Evolutionary conservation across 2,888 invertebrate genomes (phyloP), one percentile per base, ranked within the genome.

Genomic region (Hipparchia semele): DNA sequence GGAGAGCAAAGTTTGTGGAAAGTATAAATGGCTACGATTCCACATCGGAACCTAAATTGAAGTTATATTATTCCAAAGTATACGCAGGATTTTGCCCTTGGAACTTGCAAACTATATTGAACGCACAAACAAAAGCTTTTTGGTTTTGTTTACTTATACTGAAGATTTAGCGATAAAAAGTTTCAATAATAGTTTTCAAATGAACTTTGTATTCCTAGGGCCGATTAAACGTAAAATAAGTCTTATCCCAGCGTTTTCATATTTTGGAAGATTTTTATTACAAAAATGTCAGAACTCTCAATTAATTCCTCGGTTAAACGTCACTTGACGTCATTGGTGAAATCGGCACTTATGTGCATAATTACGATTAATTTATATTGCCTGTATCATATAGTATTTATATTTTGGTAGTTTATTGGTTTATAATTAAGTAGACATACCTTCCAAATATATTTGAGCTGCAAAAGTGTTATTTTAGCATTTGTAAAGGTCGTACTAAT

Each of bases 1-100:
- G 76, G 79, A 82, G 81, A 81, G 80, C 79, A 80, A 84, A 86
- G 86, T 89, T 88, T 79, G 81, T 77, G 75, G 76, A 80, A 75
- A 79, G 75, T 78, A 78, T 80, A 79, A 78, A 75, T 75, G 73
- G 73, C 70, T 73, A 71, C 71, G 71, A 74, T 73, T 71, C 65
- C 71, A 70, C 67, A 68, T 58, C 46, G 51, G 46, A 72, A 74
- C 68, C 68, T 66, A 71, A 68, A 76, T 70, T 72, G 45, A 68
- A 74, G 66, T 71, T 58, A 61, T 65, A 72, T 68, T 70, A 58
- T 70, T 75, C 53, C 10, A 7, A 46, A 49, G 56, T 56, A 46
- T 51, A 54, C 51, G 53, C 66, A 65, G 58, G n/a, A 59, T 12
- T 59, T 53, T 53, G 59, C 61, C 54, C 62, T 56, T 56, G 12